Evolutionary conservation across 64 coral and sea anemone species (phyloP), one percentile per base, ranked within the genome.

Genomic region (Trachythela sp.): DNA sequence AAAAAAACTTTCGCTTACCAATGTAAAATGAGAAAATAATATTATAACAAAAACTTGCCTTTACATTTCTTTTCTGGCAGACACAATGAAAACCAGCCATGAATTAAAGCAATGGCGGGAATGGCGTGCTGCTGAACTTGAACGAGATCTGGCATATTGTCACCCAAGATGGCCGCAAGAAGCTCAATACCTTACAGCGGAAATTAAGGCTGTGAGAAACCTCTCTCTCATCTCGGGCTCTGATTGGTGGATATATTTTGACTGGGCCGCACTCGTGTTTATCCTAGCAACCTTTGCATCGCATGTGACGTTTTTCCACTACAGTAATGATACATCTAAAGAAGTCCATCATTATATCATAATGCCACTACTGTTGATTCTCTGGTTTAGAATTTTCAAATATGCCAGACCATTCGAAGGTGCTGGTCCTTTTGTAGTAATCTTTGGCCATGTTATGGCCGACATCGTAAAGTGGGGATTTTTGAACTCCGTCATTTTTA

Each of bases 131-230:
- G 37, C 75, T 1, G 75, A 80, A 39, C 75, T 80, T 2, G 75
- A 80, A 80, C 75, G 75, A 30, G 75, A 80, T 80, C 27, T 80
- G 33, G 31, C 20, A 22, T 80, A 80, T 39, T 80, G 75, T 80
- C 75, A 80, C 20, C 75, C 75, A 35, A 80, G 75, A 80, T 80
- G 75, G 75, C 75, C 75, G 30, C 75, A 80, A 80, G 75, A 80
- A 30, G 37, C 30, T 35, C 75, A 80, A 36, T 80, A 80, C 30
- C 75, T 80, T 17, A 35, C 10, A 36, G 75, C 75, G 10, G 75
- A 80, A 30, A 80, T 80, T 29, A 80, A 80, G 35, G 75, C 75
- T 8, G 75, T 80, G 20, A 35, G 75, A 14, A 80, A 80, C 20
- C 75, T 80, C 33, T 80, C 75, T 35, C 75, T 80, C 15, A 80